A percentile compares a stretch with the other conserved stretches of the same genome.
phyloP scores from a whole-genome alignment of 2,888 invertebrate species.

The Lasioglossum lativentre region DNA sequence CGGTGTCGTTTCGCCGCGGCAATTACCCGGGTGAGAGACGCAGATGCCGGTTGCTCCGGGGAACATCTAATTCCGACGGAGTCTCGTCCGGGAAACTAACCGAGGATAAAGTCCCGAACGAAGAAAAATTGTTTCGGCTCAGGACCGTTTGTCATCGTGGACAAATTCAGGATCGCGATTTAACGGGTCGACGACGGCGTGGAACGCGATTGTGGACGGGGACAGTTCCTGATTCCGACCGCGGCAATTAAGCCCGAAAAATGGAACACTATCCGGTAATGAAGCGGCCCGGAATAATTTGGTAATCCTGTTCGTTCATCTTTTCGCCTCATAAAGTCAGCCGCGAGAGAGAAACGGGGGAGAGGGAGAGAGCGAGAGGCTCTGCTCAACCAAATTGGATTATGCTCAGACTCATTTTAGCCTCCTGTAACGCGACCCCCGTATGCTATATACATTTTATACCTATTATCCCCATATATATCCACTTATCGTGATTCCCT shows the following conservation, averaged over 20 bases:
- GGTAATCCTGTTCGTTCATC: constrained; percentile 56
- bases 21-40: constrained; percentile 24
- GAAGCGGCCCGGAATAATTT: constrained; percentile 55
- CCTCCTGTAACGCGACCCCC: constrained; percentile 53
- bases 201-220: not conserved
- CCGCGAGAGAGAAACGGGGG: not conserved
- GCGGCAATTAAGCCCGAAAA: constrained; percentile 44
- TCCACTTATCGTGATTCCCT: constrained; percentile 50
- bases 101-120: not conserved
- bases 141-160: not conserved
- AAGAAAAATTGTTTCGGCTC: not conserved
- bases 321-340: constrained; percentile 53
- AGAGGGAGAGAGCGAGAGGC: constrained; percentile 6
- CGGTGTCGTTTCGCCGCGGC: constrained; percentile 44
- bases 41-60: not conserved
- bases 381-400: constrained; percentile 57
- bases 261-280: constrained; percentile 30
- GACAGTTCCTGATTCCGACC: constrained; percentile 12
- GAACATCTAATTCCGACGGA: constrained; percentile 10
- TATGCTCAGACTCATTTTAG: constrained; percentile 53
- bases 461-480: constrained; percentile 29
- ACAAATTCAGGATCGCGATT: not conserved
- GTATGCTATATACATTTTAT: constrained; percentile 9
- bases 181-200: not conserved
- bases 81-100: not conserved